Evolutionary conservation across 2,113 vertebrate species (phyloP).

Genomic region (Bungarus multicinctus): DNA sequence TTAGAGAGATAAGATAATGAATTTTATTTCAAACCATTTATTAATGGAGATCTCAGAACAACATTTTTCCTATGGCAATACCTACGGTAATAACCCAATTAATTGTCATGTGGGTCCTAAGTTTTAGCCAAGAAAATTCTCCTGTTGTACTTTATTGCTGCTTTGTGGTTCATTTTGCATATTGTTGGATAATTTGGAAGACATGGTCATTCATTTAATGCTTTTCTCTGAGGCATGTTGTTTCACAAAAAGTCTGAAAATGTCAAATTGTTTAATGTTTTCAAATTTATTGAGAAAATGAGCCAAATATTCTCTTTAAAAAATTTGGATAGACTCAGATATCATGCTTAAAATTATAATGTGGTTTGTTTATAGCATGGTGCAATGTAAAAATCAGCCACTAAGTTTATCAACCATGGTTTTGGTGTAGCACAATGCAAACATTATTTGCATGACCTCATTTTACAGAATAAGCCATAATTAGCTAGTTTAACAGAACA

Average conservation of each 20-base stretch:
- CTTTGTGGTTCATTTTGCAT: not conserved
- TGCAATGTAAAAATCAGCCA: not conserved
- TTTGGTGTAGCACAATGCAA: not conserved
- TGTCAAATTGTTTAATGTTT: not conserved
- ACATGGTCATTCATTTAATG: not conserved
- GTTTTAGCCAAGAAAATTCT: not conserved
- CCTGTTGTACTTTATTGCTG: not conserved
- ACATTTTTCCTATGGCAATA: not conserved
- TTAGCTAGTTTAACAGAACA: not conserved
- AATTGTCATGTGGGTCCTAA: not conserved
- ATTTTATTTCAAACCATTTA: not conserved
- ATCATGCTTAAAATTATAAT: not conserved
- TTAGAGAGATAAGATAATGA: not conserved
- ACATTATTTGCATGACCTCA: not conserved
- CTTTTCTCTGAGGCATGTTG: not conserved
- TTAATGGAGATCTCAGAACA: not conserved
- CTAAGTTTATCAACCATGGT: not conserved
- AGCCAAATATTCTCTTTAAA: not conserved
- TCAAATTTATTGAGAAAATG: not conserved
- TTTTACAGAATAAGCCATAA: not conserved
- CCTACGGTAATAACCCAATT: not conserved
- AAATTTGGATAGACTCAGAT: not conserved
- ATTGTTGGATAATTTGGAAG: not conserved
- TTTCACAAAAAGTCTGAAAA: not conserved
- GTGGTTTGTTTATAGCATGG: not conserved